Evolutionary conservation across 2,797 vertebrate genomes (phyloP).

Genomic region (Phalanger gymnotis): DNA sequence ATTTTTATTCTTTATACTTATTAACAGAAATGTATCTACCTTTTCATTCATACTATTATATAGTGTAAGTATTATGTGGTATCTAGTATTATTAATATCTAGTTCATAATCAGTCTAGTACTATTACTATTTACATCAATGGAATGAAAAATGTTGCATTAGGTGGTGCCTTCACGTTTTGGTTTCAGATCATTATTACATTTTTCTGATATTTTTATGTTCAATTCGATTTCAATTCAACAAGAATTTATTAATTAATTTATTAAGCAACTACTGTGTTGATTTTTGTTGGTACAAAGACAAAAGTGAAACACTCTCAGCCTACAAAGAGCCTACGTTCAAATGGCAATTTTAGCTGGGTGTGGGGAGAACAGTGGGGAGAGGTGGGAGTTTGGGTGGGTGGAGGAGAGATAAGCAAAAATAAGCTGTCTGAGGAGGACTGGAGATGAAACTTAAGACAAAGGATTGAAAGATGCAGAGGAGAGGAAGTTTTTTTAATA

Average conservation of each 20-base stretch:
- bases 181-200: not conserved
- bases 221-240: not conserved
- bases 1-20: not conserved
- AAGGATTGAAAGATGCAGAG: not conserved
- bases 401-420: not conserved
- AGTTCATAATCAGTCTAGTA: too few relatives aligned
- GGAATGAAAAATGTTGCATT: not conserved
- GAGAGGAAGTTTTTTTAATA: not conserved
- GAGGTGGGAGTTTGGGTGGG: not conserved
- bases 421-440: not conserved
- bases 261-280: not conserved
- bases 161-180: not conserved
- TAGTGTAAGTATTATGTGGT: too few relatives aligned
- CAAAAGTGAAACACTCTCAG: not conserved
- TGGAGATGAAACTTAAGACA: not conserved
- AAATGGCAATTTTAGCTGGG: not conserved
- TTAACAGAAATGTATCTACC: not conserved
- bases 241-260: not conserved
- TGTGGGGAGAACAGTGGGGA: not conserved
- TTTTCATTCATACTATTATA: not conserved
- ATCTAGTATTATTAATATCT: too few relatives aligned
- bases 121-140: not conserved
- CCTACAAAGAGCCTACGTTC: not conserved
- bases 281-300: not conserved
- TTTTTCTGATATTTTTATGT: not conserved